Conservation (phyloP, 2,113 vertebrate genomes). For the Rhinolophus ferrumequinum region DNA sequence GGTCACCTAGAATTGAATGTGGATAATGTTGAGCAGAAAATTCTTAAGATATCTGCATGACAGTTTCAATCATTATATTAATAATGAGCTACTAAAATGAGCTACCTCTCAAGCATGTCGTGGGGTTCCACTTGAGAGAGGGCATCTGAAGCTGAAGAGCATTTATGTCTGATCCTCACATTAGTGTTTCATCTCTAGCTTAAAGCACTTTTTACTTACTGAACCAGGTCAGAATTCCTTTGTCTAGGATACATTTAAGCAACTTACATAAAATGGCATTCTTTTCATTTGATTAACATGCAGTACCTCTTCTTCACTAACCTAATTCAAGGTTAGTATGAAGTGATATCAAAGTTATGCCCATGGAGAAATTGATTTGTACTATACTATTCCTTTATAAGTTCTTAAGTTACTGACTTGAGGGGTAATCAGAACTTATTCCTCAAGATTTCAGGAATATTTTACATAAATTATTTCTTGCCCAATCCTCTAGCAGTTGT, state of each 20-base stretch:
- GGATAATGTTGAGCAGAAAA: not conserved
- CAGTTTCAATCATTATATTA: constrained; percentile 28
- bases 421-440: constrained; percentile 12
- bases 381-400: not conserved
- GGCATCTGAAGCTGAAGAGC: not conserved
- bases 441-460: constrained; percentile 2
- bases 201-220: constrained; percentile 38
- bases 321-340: not conserved
- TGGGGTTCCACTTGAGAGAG: not conserved
- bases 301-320: not conserved
- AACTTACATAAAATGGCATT: constrained; percentile 28
- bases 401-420: not conserved
- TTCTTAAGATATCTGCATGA: constrained; percentile 22
- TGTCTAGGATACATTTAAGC: constrained; percentile 16
- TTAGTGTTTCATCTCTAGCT: not conserved
- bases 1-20: constrained; percentile 36
- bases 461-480: constrained; percentile 51
- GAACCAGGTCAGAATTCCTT: constrained; percentile 41
- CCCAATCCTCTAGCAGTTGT: not conserved
- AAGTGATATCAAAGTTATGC: not conserved
- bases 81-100: constrained; percentile 15
- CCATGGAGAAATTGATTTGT: constrained; percentile 45
- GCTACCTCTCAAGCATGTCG: not conserved
- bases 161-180: constrained; percentile 13
- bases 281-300: constrained; percentile 48